phyloP scores from a whole-genome alignment of 2,888 invertebrate species.

The Eupithecia tripunctaria region DNA sequence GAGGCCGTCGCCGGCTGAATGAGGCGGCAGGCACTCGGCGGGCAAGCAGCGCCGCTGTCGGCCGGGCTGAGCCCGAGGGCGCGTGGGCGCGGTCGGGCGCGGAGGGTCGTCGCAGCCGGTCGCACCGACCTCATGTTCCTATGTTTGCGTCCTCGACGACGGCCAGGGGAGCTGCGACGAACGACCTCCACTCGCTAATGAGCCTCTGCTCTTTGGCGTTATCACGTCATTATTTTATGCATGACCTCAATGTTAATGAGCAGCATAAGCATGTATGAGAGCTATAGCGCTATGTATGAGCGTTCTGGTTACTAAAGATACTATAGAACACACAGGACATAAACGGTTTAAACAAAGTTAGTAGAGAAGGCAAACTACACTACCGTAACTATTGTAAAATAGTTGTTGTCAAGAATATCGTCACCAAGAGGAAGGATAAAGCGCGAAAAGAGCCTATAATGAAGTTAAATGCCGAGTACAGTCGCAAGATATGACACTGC shows the following conservation, averaged over 20 bases:
- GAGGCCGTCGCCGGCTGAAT: conserved; percentile 80
- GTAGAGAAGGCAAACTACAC: neutral
- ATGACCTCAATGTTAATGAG: conserved; percentile 45
- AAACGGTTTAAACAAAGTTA: neutral
- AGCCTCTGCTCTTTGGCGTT: conserved; percentile 54
- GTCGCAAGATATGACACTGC: neutral
- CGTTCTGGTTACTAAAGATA: neutral
- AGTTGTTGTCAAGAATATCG: neutral
- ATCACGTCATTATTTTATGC: conserved; percentile 51
- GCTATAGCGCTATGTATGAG: conserved; percentile 13
- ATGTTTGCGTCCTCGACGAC: conserved; percentile 65
- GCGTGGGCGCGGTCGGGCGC: conserved; percentile 73
- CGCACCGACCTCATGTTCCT: conserved; percentile 61
- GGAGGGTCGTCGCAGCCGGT: conserved; percentile 58
- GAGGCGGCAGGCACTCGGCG: conserved; percentile 61
- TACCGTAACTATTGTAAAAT: neutral
- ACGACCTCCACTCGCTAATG: conserved; percentile 67
- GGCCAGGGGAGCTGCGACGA: conserved; percentile 55
- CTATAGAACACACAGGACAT: neutral
- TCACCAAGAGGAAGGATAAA: conserved; percentile 2
- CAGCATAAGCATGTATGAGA: conserved; percentile 31
- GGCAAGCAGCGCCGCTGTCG: conserved; percentile 54
- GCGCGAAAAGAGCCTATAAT: neutral
- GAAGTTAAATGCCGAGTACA: neutral
- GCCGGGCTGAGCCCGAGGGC: conserved; percentile 52